phyloP scores from a whole-genome alignment of 2,113 vertebrate genomes.

The Papio anubis region DNA sequence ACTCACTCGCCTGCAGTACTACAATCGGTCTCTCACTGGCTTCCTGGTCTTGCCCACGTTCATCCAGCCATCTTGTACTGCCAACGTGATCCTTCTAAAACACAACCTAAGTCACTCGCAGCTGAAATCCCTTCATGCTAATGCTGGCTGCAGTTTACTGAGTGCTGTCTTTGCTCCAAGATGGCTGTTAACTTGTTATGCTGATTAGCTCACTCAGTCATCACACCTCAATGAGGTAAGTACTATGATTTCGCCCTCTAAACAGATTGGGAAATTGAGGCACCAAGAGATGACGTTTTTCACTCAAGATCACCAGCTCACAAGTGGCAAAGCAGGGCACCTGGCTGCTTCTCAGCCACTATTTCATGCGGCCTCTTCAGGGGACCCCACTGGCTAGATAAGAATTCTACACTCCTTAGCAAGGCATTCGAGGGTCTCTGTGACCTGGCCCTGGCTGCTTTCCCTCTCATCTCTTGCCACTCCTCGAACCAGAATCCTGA shows the following conservation, averaged over 20 bases:
- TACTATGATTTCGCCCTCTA: not conserved
- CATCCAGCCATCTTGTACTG: not conserved
- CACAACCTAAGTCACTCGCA: not conserved
- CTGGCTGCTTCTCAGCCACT: not conserved
- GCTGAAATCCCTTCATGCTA: not conserved
- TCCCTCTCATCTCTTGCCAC: not conserved
- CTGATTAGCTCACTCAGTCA: not conserved
- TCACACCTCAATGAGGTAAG: not conserved
- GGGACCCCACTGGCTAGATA: not conserved
- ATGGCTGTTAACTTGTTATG: not conserved
- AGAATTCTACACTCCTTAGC: not conserved
- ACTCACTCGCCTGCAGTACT: not conserved
- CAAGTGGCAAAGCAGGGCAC: not conserved
- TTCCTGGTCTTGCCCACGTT: not conserved
- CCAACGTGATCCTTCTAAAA: not conserved
- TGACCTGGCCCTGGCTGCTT: not conserved
- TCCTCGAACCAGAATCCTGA: not conserved
- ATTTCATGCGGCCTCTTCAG: not conserved
- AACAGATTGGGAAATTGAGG: not conserved
- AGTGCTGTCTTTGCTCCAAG: not conserved
- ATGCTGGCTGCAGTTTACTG: not conserved
- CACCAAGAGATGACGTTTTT: not conserved
- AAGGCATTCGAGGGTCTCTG: not conserved
- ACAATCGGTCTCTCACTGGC: not conserved
- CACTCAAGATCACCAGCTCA: not conserved